Evolutionary conservation across 2,888 invertebrate genomes (phyloP).

Genomic region (Sepiola atlantica): DNA sequence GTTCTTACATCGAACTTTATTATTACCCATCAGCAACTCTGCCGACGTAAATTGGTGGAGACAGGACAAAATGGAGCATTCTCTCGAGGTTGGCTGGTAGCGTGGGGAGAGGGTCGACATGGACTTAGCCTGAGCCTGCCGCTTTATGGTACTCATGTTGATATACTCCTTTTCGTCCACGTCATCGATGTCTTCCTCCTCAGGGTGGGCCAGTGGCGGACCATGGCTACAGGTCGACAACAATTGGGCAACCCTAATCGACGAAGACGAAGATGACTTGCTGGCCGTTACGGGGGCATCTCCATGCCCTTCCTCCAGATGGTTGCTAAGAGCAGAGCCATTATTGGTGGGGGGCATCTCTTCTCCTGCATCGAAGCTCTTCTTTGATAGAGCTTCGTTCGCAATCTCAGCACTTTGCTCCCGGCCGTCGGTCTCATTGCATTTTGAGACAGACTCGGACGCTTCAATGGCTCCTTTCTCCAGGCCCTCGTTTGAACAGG

Average conservation of each 20-base stretch:
- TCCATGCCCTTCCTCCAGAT: not conserved
- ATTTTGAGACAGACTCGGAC: constrained; percentile 1
- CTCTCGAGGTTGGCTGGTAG: constrained; percentile 76
- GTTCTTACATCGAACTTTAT: constrained; percentile 92
- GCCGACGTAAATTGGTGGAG: constrained; percentile 93
- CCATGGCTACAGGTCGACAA: constrained; percentile 43
- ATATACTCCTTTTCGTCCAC: constrained; percentile 38
- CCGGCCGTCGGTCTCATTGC: not conserved
- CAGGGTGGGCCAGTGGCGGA: constrained; percentile 44
- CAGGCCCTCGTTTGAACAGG: constrained; percentile 37
- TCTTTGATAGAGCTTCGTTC: not conserved
- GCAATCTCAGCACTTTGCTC: not conserved
- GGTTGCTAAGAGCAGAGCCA: not conserved
- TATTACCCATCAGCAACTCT: constrained; percentile 91
- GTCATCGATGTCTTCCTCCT: constrained; percentile 40
- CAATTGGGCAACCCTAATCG: constrained; percentile 40
- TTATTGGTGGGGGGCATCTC: constrained; percentile 18
- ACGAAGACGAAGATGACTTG: constrained; percentile 2
- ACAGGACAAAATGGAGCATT: constrained; percentile 84
- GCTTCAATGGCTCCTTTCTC: constrained; percentile 42
- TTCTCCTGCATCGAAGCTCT: not conserved
- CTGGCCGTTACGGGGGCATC: not conserved
- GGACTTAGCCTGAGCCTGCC: constrained; percentile 51
- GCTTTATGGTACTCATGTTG: constrained; percentile 35
- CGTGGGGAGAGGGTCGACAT: constrained; percentile 76